A percentile compares a stretch with the other conserved stretches of the same genome.
Evolutionary conservation across 2,888 invertebrate genomes (phyloP).

Genomic region (Spialia ferax): DNA sequence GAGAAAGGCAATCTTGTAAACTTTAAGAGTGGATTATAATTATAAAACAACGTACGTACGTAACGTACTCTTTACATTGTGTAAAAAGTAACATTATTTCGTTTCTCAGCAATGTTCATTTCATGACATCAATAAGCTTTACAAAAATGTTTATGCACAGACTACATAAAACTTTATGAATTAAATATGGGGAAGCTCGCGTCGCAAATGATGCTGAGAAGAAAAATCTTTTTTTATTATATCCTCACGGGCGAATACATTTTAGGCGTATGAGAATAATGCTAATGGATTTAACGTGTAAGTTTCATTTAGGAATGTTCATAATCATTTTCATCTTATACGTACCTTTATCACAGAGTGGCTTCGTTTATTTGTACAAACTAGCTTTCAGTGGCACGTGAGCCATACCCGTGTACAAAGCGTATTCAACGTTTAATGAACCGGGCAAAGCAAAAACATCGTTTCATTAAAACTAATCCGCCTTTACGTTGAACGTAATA

Average conservation of each 20-base stretch:
- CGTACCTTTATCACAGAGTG: slow-evolving; percentile 8
- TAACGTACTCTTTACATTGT: no score
- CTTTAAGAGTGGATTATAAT: not conserved
- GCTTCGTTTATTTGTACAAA: slow-evolving; percentile 20
- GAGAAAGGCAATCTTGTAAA: no score
- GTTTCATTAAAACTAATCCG: slow-evolving; percentile 38
- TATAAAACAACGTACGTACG: no score
- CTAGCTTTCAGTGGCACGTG: not conserved
- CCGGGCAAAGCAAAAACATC: slow-evolving; percentile 32
- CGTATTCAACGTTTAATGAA: slow-evolving; percentile 30
- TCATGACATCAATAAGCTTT: not conserved
- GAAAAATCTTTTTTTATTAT: slow-evolving; percentile 32
- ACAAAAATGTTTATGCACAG: slow-evolving; percentile 20
- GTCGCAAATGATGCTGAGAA: slow-evolving; percentile 12
- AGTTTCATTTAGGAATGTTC: slow-evolving; percentile 62
- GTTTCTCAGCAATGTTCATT: not conserved
- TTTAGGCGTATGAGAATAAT: slow-evolving; percentile 51
- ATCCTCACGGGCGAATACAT: slow-evolving; percentile 44
- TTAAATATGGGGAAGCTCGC: slow-evolving; percentile 25
- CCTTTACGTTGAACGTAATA: slow-evolving; percentile 29
- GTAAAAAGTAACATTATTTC: no score
- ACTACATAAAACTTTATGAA: slow-evolving; percentile 31
- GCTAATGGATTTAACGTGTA: slow-evolving; percentile 74
- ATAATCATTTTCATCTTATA: slow-evolving; percentile 32
- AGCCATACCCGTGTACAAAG: slow-evolving; percentile 4